Evolutionary conservation across 2,113 vertebrate genomes (phyloP), one percentile per base, ranked within the genome.

Genomic region (Ceratotherium simum): DNA sequence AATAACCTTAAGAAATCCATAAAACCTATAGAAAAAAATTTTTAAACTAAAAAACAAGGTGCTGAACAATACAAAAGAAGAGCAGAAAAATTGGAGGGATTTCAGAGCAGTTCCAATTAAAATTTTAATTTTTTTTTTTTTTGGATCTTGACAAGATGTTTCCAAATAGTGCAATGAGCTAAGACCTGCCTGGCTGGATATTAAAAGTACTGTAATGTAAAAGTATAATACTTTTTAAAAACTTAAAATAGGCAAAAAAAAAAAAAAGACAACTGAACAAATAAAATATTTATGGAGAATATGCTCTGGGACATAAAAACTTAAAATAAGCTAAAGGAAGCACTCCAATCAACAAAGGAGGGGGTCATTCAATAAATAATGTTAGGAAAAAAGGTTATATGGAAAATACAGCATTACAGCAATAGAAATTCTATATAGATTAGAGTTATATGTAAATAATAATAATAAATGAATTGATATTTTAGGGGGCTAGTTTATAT

Each of bases 241-340:
- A 16, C 51, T 78, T 90, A 84, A 73, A 83, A 90, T 11, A 10
- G n/a, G 54, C 56, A 42, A 42, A 42, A 42, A 42, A 39, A 80
- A 31, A 91, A 18, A 11, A 20, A 39, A 11, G 58, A 78, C 18
- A 85, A 69, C 11, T 36, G 23, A 94, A 84, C 21, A 76, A 95
- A 87, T 51, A 72, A 76, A 91, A 56, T 73, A 80, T 23, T 62
- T 95, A 58, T 88, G 9, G 93, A 95, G 81, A 93, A 42, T 78
- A 62, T 69, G 62, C 21, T n/a, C 39, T 56, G 70, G 20, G 31
- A n/a, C 33, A 88, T 58, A 51, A 62, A 92, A 95, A 67, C 36
- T 51, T 62, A 65, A 79, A 2, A n/a, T 8, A 64, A 82, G 36
- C 31, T 81, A 90, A 91, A 95, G 25, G 64, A 58, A 60, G 20